Evolutionary conservation across 2,888 invertebrate species (phyloP).

Genomic region (Rhagophthalmus giganteus): DNA sequence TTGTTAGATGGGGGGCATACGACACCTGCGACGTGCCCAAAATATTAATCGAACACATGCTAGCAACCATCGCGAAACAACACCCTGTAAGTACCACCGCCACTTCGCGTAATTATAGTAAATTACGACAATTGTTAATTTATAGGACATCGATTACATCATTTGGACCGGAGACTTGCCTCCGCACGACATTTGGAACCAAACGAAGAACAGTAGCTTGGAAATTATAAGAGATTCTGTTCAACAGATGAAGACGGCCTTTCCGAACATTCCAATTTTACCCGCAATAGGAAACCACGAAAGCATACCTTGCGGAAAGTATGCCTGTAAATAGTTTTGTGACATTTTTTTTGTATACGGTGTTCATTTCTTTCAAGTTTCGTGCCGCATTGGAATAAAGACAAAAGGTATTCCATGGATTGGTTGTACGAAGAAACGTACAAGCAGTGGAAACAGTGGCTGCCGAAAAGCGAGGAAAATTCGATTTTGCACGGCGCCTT

Average conservation of each 20-base stretch:
- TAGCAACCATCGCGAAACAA: no score
- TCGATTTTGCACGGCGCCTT: conserved; percentile 85
- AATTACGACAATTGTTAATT: conserved; percentile 6
- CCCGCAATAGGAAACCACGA: conserved; percentile 97
- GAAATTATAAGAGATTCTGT: conserved; percentile 81
- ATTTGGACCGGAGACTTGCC: conserved; percentile 96
- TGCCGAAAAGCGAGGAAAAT: conserved; percentile 80
- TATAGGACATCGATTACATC: conserved; percentile 87
- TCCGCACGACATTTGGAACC: conserved; percentile 94
- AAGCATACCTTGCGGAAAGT: conserved; percentile 94
- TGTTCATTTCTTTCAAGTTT: conserved; percentile 63
- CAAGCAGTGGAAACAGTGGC: conserved; percentile 87
- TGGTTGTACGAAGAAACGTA: conserved; percentile 92
- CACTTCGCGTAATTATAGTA: neutral
- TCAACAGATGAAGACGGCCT: conserved; percentile 77
- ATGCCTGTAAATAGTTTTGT: conserved; percentile 40
- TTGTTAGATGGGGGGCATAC: no score
- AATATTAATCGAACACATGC: no score
- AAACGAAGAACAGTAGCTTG: conserved; percentile 82
- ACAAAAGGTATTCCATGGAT: conserved; percentile 77
- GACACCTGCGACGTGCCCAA: no score
- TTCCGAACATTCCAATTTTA: conserved; percentile 89
- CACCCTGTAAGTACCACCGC: no score
- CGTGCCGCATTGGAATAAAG: conserved; percentile 81
- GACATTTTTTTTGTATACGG: neutral